Evolutionary conservation across 2,113 vertebrate species (phyloP).

Genomic region (Erythrocebus patas): DNA sequence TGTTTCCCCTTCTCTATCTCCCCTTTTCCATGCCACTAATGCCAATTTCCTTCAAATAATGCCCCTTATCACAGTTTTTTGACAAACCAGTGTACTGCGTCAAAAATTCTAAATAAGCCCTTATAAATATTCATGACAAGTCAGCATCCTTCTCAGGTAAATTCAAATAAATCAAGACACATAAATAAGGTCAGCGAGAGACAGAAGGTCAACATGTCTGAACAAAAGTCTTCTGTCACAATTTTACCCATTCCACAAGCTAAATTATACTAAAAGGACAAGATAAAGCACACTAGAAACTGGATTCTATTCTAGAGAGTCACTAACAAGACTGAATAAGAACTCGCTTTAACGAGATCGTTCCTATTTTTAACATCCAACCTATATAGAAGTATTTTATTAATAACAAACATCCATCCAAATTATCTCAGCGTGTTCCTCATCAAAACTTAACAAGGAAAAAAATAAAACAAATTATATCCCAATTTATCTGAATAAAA

Average conservation of each 20-base stretch:
- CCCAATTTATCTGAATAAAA: slow-evolving; percentile 37
- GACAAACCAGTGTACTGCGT: neutral
- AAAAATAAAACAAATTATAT: neutral
- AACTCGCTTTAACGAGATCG: slow-evolving; percentile 64
- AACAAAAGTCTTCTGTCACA: neutral
- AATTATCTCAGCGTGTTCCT: slow-evolving; percentile 43
- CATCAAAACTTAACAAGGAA: slow-evolving; percentile 34
- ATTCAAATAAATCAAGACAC: neutral
- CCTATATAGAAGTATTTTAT: slow-evolving; percentile 62
- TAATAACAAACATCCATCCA: slow-evolving; percentile 64
- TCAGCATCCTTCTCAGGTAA: neutral
- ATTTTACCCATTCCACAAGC: slow-evolving; percentile 23
- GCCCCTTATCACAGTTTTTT: neutral
- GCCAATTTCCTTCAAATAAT: neutral
- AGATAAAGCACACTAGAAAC: slow-evolving; percentile 4
- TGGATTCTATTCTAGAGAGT: slow-evolving; percentile 52
- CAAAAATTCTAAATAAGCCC: neutral
- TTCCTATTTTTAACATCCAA: slow-evolving; percentile 73
- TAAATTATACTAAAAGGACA: slow-evolving; percentile 33
- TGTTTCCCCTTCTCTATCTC: neutral
- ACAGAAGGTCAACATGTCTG: neutral
- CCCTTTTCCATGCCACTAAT: neutral
- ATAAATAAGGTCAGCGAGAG: slow-evolving; percentile 17
- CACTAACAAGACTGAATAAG: slow-evolving; percentile 67
- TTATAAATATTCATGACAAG: slow-evolving; percentile 10